These are phyloP conservation scores for Xerus rutilus DNA, from an alignment of 2,797 vertebrate species.

Conservation along the genomic window DNA sequence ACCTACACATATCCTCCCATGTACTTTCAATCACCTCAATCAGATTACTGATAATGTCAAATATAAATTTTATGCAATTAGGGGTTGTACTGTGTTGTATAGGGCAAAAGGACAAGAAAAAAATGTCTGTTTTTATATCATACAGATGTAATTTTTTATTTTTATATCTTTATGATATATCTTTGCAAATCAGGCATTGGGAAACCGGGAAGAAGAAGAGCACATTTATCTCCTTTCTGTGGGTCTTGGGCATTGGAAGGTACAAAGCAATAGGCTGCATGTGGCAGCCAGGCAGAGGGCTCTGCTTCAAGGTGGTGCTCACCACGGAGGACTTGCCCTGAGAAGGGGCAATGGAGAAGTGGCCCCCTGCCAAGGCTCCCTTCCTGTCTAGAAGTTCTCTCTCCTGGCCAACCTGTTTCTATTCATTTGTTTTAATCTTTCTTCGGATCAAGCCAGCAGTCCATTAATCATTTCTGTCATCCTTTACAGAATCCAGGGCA, in stretches of 20 bases:
- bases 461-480: constrained; percentile 83
- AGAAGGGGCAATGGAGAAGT: neutral
- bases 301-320: accelerated
- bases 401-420: constrained; percentile 40
- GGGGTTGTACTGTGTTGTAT: too few species aligned
- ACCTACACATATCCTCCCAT: too few species aligned
- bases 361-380: neutral
- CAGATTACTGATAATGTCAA: too few species aligned
- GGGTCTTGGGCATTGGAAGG: neutral
- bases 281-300: neutral
- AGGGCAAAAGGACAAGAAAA: too few species aligned
- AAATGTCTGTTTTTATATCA: too few species aligned
- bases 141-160: too few species aligned
- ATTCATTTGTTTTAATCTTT: constrained; percentile 71
- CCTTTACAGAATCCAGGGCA: constrained; percentile 63
- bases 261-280: accelerated
- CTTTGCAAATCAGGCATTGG: neutral
- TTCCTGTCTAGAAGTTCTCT: constrained; percentile 32
- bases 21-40: too few species aligned
- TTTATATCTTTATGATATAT: too few species aligned
- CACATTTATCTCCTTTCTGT: neutral
- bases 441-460: constrained; percentile 58
- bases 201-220: neutral
- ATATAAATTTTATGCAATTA: too few species aligned
- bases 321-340: neutral